A percentile compares a stretch with the other conserved stretches of the same genome.
phyloP scores from a whole-genome alignment of 2,113 vertebrate species.

The Perca fluviatilis region DNA sequence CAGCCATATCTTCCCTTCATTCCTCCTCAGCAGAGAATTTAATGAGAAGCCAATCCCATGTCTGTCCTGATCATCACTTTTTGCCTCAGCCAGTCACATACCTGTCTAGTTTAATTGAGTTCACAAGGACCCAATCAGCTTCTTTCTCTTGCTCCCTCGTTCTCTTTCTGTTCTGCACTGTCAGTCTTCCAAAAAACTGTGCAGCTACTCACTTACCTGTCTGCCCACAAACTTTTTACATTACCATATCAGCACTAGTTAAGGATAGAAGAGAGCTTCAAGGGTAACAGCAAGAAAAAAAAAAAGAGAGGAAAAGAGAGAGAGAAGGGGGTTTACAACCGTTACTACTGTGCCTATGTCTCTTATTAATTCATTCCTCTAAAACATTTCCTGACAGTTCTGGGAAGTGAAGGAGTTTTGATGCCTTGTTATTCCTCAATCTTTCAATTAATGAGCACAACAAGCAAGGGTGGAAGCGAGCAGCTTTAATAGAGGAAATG shows the following conservation, averaged over 20 bases:
- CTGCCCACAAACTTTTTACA: slow-evolving; percentile 49
- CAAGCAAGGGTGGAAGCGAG: slow-evolving; percentile 34
- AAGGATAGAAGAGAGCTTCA: slow-evolving; percentile 19
- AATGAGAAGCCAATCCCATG: slow-evolving; percentile 70
- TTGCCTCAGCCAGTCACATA: slow-evolving; percentile 60
- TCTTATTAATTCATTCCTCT: slow-evolving; percentile 60
- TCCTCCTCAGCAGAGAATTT: slow-evolving; percentile 35
- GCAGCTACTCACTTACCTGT: slow-evolving; percentile 43
- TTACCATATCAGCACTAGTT: slow-evolving; percentile 28
- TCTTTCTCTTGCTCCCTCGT: background rate
- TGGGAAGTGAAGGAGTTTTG: slow-evolving; percentile 29
- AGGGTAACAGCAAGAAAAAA: slow-evolving; percentile 21
- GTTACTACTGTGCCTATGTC: slow-evolving; percentile 23
- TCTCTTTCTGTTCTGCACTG: slow-evolving; percentile 42
- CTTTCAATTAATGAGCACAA: slow-evolving; percentile 61
- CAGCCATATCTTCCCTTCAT: slow-evolving; percentile 33
- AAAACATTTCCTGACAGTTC: slow-evolving; percentile 51
- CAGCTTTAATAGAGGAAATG: slow-evolving; percentile 56
- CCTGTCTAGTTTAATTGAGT: slow-evolving; percentile 60
- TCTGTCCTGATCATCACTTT: slow-evolving; percentile 59
- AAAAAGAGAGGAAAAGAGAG: background rate
- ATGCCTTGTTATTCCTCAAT: slow-evolving; percentile 38
- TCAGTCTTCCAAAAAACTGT: slow-evolving; percentile 27
- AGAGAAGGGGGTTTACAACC: slow-evolving; percentile 9
- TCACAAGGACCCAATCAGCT: slow-evolving; percentile 56